A percentile compares a stretch with the other conserved stretches of the same genome.
Evolutionary conservation across 2,797 vertebrate genomes (phyloP).

Genomic region (Acestrorhynchus altus): DNA sequence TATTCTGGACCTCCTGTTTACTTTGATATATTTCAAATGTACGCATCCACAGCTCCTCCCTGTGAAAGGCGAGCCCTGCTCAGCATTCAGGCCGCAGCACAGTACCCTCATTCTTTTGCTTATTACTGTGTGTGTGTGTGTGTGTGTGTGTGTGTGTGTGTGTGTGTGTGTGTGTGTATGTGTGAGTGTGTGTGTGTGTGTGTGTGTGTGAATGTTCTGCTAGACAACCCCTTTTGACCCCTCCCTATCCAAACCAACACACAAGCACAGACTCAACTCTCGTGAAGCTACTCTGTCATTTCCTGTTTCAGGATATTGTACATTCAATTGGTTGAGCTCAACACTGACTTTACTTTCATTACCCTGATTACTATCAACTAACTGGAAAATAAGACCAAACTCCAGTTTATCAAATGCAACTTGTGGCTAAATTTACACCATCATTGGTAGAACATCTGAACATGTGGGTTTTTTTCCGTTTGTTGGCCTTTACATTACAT

Average conservation of each 20-base stretch:
- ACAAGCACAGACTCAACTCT: conserved; percentile 63
- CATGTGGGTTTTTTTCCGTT: too few species aligned
- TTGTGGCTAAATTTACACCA: not conserved
- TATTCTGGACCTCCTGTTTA: conserved; percentile 81
- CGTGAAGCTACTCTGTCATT: conserved; percentile 67
- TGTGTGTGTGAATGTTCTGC: not conserved
- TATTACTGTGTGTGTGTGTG: conserved; percentile 56
- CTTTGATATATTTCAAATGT: conserved; percentile 74
- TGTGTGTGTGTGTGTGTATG: conserved; percentile 57
- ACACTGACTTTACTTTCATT: conserved; percentile 22
- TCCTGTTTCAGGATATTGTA: conserved; percentile 69
- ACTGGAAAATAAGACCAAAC: not conserved
- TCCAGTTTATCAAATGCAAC: not conserved
- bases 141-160: conserved; percentile 47
- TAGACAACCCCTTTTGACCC: conserved; percentile 40
- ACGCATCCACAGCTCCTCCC: conserved; percentile 71
- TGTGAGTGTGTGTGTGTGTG: conserved; percentile 49
- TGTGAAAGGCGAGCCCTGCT: conserved; percentile 68
- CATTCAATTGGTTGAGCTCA: conserved; percentile 60
- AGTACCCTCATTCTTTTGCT: conserved; percentile 77
- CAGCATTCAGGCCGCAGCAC: conserved; percentile 63
- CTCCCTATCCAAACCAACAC: conserved; percentile 41
- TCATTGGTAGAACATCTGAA: not conserved
- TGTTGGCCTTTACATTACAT: not conserved
- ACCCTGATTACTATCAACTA: not conserved